phyloP scores from a whole-genome alignment of 92 coral and sea anemone species.

The Porites divaricata region DNA sequence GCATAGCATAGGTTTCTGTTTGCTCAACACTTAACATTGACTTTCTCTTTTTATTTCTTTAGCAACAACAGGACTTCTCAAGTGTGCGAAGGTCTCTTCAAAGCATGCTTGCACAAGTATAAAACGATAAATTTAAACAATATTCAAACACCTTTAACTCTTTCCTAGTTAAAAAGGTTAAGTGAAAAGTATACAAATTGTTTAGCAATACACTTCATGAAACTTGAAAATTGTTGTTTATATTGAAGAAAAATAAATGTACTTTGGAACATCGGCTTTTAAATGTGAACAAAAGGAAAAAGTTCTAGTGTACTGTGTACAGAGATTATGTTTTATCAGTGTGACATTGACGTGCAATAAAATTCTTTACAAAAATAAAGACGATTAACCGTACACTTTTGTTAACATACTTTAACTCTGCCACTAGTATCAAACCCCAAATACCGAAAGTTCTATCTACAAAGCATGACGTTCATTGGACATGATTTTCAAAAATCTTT shows the following conservation, averaged over 20 bases:
- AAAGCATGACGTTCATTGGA: neutral
- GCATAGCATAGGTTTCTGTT: neutral
- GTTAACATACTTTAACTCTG: neutral
- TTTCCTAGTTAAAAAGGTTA: neutral
- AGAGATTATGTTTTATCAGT: neutral
- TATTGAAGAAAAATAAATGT: neutral
- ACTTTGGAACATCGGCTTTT: neutral
- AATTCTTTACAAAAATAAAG: neutral
- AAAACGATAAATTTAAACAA: neutral
- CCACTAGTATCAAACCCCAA: neutral
- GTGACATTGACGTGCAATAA: neutral
- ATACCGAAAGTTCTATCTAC: neutral
- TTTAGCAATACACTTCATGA: neutral
- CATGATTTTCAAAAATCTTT: neutral
- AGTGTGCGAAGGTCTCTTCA: conserved; percentile 98
- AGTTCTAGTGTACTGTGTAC: neutral
- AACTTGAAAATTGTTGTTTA: neutral
- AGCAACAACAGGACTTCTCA: conserved; percentile 99
- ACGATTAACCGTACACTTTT: neutral
- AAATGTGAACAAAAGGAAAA: neutral
- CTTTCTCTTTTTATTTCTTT: conserved; percentile 25
- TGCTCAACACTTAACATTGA: neutral
- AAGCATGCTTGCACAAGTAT: conserved; percentile 98
- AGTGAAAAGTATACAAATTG: neutral
- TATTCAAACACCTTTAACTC: too few relatives aligned